These are phyloP conservation scores for Macaca nemestrina DNA, from an alignment of 2,113 vertebrate species.

Conservation along the genomic window DNA sequence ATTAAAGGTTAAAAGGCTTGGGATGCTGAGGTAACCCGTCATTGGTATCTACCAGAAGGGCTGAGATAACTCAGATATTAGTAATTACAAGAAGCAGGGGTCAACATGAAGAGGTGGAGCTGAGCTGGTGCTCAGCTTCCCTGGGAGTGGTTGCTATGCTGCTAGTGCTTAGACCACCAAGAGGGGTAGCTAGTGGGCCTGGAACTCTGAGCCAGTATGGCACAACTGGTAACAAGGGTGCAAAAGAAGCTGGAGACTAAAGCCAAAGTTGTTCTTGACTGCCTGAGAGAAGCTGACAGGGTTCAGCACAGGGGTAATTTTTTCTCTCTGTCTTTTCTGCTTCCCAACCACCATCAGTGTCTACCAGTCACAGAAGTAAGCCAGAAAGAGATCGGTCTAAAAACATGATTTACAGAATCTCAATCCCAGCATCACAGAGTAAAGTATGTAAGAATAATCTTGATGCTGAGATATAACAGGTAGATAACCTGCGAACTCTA, in stretches of 20 bases:
- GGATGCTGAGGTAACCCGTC: not conserved
- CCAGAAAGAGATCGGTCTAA: not conserved
- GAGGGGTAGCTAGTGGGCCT: not conserved
- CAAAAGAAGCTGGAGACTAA: not conserved
- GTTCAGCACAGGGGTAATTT: not conserved
- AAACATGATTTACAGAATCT: not conserved
- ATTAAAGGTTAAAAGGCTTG: not conserved
- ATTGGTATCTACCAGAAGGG: not conserved
- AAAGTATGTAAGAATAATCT: not conserved
- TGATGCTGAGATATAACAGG: not conserved
- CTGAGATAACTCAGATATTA: not conserved
- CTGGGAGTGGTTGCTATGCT: rapidly evolving
- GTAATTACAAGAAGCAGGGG: not conserved
- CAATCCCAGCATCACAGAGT: not conserved
- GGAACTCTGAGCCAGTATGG: too few species aligned
- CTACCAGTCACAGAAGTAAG: not conserved
- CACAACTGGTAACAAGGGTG: not conserved
- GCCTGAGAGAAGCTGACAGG: not conserved
- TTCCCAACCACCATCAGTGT: not conserved
- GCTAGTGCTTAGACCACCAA: not conserved
- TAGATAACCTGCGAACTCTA: not conserved
- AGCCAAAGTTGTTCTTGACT: not conserved
- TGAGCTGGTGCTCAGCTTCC: not conserved
- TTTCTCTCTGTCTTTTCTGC: not conserved
- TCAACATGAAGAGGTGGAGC: not conserved